Evolutionary conservation across 2,797 vertebrate genomes (phyloP).

Genomic region (Ceryle rudis): DNA sequence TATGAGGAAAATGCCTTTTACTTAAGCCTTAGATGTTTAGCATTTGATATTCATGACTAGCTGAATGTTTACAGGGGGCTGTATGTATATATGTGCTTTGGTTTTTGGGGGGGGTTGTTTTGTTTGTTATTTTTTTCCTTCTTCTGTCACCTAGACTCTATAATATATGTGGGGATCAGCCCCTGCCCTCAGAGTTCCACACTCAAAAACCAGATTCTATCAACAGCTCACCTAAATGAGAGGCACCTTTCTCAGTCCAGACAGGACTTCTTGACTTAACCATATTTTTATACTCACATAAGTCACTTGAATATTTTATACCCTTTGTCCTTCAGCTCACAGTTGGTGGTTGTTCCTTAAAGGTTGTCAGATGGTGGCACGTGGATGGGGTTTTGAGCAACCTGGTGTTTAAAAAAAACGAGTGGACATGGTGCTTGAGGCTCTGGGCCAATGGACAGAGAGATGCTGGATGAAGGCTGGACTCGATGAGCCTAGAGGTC

Average conservation of each 20-base stretch:
- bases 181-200: neutral
- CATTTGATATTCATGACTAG: neutral
- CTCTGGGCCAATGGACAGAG: too few relatives aligned
- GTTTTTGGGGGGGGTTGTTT: too few relatives aligned
- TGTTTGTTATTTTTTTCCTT: neutral
- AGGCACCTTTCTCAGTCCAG: neutral
- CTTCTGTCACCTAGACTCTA: neutral
- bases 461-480: too few relatives aligned
- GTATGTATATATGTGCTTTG: too few relatives aligned
- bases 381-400: too few relatives aligned
- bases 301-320: neutral
- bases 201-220: accelerated
- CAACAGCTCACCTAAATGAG: neutral
- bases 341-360: neutral
- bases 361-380: neutral
- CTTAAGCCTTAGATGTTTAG: neutral
- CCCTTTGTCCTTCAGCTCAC: neutral
- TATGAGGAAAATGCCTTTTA: neutral
- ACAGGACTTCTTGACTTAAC: neutral
- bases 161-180: neutral
- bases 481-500: too few relatives aligned
- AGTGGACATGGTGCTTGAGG: too few relatives aligned
- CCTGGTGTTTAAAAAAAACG: too few relatives aligned
- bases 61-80: neutral
- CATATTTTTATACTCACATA: neutral